These are phyloP conservation scores for Luidia sarsii DNA, from an alignment of 53 echinoderm and acorn worm genomes.

Conservation along the genomic window DNA sequence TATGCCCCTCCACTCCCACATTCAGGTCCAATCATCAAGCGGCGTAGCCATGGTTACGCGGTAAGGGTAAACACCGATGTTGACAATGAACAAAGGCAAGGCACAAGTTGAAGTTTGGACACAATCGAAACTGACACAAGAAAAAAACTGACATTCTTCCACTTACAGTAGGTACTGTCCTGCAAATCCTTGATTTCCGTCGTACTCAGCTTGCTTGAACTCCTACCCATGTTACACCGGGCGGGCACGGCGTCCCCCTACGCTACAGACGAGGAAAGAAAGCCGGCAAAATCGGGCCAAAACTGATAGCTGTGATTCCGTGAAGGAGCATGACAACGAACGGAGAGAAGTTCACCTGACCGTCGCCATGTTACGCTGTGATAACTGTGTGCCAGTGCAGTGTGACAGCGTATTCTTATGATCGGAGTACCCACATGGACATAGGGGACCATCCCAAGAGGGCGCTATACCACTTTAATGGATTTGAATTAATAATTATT, in stretches of 20 bases:
- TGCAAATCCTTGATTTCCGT: constrained; percentile 88
- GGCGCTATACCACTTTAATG: no score
- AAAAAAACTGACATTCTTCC: not conserved
- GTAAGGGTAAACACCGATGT: no score
- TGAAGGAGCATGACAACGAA: constrained; percentile 41
- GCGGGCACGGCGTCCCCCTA: constrained; percentile 18
- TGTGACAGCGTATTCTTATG: no score
- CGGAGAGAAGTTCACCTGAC: not conserved
- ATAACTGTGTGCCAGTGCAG: no score
- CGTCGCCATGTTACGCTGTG: constrained; percentile 39
- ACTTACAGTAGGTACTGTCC: constrained; percentile 92
- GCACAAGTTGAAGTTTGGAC: no score
- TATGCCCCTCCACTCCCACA: no score
- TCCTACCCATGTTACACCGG: constrained; percentile 76
- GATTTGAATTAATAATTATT: no score
- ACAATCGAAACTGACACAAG: no score
- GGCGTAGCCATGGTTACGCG: no score
- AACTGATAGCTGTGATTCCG: not conserved
- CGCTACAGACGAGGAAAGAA: not conserved
- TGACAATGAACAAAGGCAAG: no score
- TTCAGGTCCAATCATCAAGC: no score
- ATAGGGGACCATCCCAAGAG: not conserved
- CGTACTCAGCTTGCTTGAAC: constrained; percentile 86
- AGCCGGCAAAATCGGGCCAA: not conserved
- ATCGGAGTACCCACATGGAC: not conserved